Base-by-base conservation (phyloP, 1,140 invertebrate species). In the Chrysopa pallens region DNA sequence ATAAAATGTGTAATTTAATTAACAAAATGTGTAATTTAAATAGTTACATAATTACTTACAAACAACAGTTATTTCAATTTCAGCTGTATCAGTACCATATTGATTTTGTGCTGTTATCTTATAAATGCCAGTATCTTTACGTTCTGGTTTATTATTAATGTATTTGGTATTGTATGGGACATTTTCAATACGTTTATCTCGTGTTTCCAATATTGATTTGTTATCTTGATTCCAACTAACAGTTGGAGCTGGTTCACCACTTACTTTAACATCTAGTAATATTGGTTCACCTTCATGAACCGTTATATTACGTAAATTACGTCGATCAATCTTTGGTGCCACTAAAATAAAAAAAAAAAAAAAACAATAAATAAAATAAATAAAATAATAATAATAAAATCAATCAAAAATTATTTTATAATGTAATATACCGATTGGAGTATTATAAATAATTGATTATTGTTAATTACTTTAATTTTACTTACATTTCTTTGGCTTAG, bases 251-350 rank as follows among this genome's bases (percentile, higher is more conserved):
- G 87, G 87, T 62, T 91, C 86, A 39, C 87, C 86, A 39, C 72
- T 74, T 37, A 91, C 73, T 55, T 86, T 86, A 1, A 88, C 78
- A 57, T 90, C 84, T 50, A 89, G 76, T 29, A 78, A 67, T 56
- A 91, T 79, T 15, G 80, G 80, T 60, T 90, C 84, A 39, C 85
- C 84, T 56, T 87, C 84, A 37, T 76, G 79, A 4, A 91, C 74
- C 38, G 73, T 80, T 36, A 90, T 63, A 44, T 80, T 73, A 37
- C 74, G 71, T 31, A 92, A 63, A 60, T 79, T 87, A 45, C 76
- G 75, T 15, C 85, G 70, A 54, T 91, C 87, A 63, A 96, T 94
- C 64, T 84, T 90, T 11, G 91, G 91, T 45, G 88, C 78, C 64
- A 94, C 86, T 91, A 63, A 29, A 64, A n/a, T n/a, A n/a, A n/a